Evolutionary conservation across 1,140 invertebrate genomes (phyloP).

Genomic region (Drosophila lacteicornis): DNA sequence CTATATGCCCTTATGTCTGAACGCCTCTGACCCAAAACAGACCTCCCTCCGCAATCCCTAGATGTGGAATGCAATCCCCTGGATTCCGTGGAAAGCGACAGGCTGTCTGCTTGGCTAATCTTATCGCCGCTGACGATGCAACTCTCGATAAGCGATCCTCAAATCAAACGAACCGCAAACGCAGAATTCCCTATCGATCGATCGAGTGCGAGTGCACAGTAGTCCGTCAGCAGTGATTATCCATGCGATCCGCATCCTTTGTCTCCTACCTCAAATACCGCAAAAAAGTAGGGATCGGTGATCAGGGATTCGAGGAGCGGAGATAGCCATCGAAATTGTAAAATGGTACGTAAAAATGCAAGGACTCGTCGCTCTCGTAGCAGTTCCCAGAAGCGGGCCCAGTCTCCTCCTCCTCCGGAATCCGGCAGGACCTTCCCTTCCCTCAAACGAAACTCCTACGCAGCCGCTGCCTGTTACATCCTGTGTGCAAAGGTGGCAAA

Average conservation of each 20-base stretch:
- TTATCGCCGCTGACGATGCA: constrained; percentile 62
- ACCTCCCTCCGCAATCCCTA: constrained; percentile 26
- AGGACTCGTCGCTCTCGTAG: constrained; percentile 14
- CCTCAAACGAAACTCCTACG: constrained; percentile 67
- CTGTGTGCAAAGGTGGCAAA: constrained; percentile 81
- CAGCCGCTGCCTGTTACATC: constrained; percentile 60
- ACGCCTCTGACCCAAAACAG: constrained; percentile 49
- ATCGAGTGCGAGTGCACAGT: constrained; percentile 56
- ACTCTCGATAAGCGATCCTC: constrained; percentile 52
- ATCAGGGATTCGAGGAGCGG: constrained; percentile 13
- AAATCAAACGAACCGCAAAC: constrained; percentile 71
- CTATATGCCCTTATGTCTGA: constrained; percentile 37
- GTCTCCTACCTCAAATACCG: constrained; percentile 73
- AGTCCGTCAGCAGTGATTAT: constrained; percentile 66
- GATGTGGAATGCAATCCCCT: constrained; percentile 15
- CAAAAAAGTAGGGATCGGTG: constrained; percentile 36
- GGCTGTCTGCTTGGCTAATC: constrained; percentile 63
- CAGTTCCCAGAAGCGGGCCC: constrained; percentile 44
- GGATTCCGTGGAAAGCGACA: constrained; percentile 59
- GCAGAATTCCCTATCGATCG: constrained; percentile 25
- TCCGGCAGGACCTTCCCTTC: constrained; percentile 52
- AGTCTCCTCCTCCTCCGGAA: constrained; percentile 13
- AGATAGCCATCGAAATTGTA: constrained; percentile 78
- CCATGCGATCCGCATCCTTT: constrained; percentile 58
- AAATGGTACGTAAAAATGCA: constrained; percentile 78